Evolutionary conservation across 2,113 vertebrate species (phyloP), one percentile per base, ranked within the genome.

Genomic region (Macrotis lagotis): DNA sequence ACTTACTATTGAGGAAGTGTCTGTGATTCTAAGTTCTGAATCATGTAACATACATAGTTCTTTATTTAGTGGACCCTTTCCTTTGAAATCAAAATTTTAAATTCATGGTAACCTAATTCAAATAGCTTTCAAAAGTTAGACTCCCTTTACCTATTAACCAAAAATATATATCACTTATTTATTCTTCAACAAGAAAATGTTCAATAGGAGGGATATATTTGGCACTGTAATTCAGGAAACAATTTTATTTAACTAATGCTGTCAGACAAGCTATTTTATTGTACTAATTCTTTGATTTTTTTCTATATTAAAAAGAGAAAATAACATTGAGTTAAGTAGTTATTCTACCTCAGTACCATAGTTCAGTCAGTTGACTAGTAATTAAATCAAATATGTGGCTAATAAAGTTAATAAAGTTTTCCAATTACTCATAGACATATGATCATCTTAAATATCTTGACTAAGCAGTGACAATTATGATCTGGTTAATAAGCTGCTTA

Each of bases 41-140:
- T 55, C 47, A 26, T 94, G 94, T 92, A 5, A 14, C 47, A 96
- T 96, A 91, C 51, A 93, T 95, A 93, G 31, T 93, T 53, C 2
- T 66, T 31, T 48, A 94, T 88, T 74, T 24, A 14, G 28, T 51
- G 91, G 28, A 25, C 88, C 51, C n/a, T 74, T 93, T 93, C 47
- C 11, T 94, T 91, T 94, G 12, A 50, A 83, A 96, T 66, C 49
- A 91, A 89, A 90, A 51, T 37, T 90, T 88, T 95, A 50, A 74
- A 59, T 89, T 96, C 92, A 89, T 55, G 8, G 47, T 44, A 74
- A 89, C 53, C 51, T 88, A 49, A 50, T 52, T 50, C 59, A 88
- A 94, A 91, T 59, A 92, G 25, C 44, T n/a, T 10, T 51, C 44
- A 53, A 51, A 48, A 52, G 6, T 51, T 93, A 91, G 24, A 94